Percentiles rank a stretch among this genome's conserved stretches.
These are phyloP conservation scores for Leuctra nigra DNA, from an alignment of 2,888 invertebrate genomes.

Conservation along the genomic window DNA sequence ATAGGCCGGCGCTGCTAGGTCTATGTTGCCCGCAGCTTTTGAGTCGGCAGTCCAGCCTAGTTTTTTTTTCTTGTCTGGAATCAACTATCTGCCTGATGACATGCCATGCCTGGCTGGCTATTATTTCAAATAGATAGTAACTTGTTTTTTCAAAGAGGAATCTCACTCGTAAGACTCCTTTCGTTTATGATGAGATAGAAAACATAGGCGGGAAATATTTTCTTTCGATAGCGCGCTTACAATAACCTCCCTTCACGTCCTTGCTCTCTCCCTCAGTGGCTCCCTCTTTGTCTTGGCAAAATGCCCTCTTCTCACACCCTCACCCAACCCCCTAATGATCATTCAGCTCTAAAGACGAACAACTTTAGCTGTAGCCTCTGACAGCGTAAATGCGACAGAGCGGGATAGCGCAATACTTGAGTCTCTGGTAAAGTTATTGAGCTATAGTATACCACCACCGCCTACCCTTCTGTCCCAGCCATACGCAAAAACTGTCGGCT, in stretches of 20 bases:
- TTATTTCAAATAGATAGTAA: conserved; percentile 8
- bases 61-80: conserved; percentile 29
- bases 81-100: conserved; percentile 16
- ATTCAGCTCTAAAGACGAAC: conserved; percentile 8
- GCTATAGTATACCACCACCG: conserved; percentile 2
- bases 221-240: background rate
- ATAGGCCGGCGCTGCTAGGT: background rate
- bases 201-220: background rate
- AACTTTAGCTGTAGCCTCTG: background rate
- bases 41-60: conserved; percentile 23
- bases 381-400: too few species aligned
- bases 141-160: background rate
- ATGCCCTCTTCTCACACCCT: conserved; percentile 16
- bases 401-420: too few species aligned
- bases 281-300: conserved; percentile 21
- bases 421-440: conserved; percentile 9
- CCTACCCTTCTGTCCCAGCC: conserved; percentile 22
- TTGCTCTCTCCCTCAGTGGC: background rate
- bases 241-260: background rate
- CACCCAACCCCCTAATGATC: conserved; percentile 18
- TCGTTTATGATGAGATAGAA: background rate
- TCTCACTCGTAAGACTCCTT: background rate
- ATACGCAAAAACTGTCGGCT: conserved; percentile 24
- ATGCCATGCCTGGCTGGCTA: conserved; percentile 15
- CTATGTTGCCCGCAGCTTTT: conserved; percentile 25